Conservation (phyloP, 2,888 invertebrate species). For the Melanophora roralis region DNA sequence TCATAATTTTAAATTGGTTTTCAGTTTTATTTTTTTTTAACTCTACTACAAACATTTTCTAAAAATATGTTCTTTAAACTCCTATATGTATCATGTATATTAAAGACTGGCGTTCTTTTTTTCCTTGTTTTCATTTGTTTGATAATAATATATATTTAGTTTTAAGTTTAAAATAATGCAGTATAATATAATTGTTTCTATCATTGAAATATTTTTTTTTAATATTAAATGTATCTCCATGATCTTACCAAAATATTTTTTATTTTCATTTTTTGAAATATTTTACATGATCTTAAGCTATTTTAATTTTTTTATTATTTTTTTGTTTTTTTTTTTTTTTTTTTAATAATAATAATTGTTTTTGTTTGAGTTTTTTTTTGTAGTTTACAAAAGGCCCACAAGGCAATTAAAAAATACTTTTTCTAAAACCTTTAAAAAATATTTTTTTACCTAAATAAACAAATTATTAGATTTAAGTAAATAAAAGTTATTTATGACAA, state of each 20-base stretch:
- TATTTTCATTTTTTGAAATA: not conserved
- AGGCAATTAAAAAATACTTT: conserved; percentile 77
- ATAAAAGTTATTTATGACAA: too few relatives aligned
- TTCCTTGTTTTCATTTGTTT: not conserved
- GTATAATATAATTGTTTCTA: conserved; percentile 26
- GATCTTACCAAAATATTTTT: conserved; percentile 12
- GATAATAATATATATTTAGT: conserved; percentile 7
- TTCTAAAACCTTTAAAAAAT: too few relatives aligned
- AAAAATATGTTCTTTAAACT: conserved; percentile 51
- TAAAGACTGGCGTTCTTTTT: conserved; percentile 41
- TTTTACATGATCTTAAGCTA: conserved; percentile 52
- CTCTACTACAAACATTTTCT: conserved; percentile 58
- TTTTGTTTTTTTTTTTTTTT: too few relatives aligned
- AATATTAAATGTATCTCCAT: too few relatives aligned
- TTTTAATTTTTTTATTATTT: conserved; percentile 22
- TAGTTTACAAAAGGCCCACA: conserved; percentile 70
- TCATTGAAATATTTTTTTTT: conserved; percentile 41
- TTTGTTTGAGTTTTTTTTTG: conserved; percentile 25
- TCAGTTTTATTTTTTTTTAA: not conserved
- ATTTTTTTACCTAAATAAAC: too few relatives aligned
- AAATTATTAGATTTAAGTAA: too few relatives aligned
- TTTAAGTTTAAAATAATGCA: conserved; percentile 47
- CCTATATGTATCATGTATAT: conserved; percentile 8
- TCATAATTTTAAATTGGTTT: not conserved
- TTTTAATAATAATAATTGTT: conserved; percentile 14